phyloP scores from a whole-genome alignment of 1,140 invertebrate genomes.

The Ostrea denselamellosa region DNA sequence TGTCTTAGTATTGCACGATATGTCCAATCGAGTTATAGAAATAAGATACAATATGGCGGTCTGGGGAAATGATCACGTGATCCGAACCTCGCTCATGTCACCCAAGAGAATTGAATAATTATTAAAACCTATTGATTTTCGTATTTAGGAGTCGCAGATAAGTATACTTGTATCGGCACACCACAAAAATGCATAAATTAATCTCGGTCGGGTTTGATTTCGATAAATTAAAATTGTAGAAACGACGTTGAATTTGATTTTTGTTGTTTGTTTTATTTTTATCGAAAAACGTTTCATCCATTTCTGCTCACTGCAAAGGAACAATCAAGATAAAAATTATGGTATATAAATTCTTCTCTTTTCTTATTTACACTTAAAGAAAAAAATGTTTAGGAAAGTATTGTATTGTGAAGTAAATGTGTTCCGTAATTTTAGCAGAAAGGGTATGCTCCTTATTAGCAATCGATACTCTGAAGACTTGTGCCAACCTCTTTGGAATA shows the following conservation, averaged over 20 bases:
- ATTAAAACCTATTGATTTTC: constrained; percentile 39
- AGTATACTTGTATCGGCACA: neutral
- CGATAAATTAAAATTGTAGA: neutral
- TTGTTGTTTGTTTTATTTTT: too few relatives aligned
- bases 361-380: too few relatives aligned
- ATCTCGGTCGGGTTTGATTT: neutral
- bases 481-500: neutral
- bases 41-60: constrained; percentile 35
- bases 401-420: neutral
- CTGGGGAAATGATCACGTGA: constrained; percentile 34
- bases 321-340: too few relatives aligned
- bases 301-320: too few relatives aligned
- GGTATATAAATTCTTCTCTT: too few relatives aligned
- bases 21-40: constrained; percentile 39
- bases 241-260: neutral
- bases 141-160: constrained; percentile 25
- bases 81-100: constrained; percentile 14
- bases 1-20: constrained; percentile 39
- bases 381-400: neutral
- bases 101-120: constrained; percentile 38
- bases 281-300: too few relatives aligned
- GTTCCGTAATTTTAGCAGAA: neutral
- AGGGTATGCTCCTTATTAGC: neutral
- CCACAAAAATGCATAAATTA: neutral
- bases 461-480: constrained; percentile 3